Evolutionary conservation across 2,113 vertebrate species (phyloP), one percentile per base, ranked within the genome.

Genomic region (Aptenodytes patagonicus): DNA sequence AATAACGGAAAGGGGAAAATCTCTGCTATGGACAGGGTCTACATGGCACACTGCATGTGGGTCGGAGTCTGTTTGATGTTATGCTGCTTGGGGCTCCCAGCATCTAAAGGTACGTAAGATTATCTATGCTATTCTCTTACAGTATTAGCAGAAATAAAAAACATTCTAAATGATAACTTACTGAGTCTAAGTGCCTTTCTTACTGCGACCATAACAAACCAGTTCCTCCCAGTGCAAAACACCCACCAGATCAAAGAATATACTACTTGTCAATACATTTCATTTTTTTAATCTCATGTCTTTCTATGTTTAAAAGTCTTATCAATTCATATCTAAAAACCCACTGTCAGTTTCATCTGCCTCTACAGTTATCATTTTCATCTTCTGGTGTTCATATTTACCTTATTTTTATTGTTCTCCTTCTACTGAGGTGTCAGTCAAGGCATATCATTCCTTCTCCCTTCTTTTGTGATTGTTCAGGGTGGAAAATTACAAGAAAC

Each of bases 51-150:
- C 26, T 54, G 31, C 42, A 54, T 3, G 4, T 24, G 5, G 4
- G 3, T 34, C 2, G 3, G 12, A 40, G 10, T 36, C 10, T 58
- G 9, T 46, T 57, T 6, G 4, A 58, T 19, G 10, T 71, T 52
- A 18, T 0, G 1, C 11, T 81, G 19, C 7, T 65, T 3, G 4
- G 52, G 16, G 25, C 2, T 78, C 21, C 10, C 12, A 34, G 11
- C 4, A 14, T 65, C n/a, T 82, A 36, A 71, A 72, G 8, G 5
- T 65, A 14, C 16, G 19, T 38, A 62, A 52, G 11, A 49, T 46
- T 66, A 51, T 15, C 11, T 47, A 12, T 66, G 6, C 2, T 71
- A 15, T 76, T n/a, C n/a, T n/a, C n/a, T n/a, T 24, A 42, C 8
- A 32, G 12, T 20, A 38, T 76, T 76, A 68, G 5, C 14, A 80